Percentiles rank a stretch among this genome's conserved stretches.
Evolutionary conservation across 2,113 vertebrate species (phyloP).

Genomic region (Fukomys damarensis): DNA sequence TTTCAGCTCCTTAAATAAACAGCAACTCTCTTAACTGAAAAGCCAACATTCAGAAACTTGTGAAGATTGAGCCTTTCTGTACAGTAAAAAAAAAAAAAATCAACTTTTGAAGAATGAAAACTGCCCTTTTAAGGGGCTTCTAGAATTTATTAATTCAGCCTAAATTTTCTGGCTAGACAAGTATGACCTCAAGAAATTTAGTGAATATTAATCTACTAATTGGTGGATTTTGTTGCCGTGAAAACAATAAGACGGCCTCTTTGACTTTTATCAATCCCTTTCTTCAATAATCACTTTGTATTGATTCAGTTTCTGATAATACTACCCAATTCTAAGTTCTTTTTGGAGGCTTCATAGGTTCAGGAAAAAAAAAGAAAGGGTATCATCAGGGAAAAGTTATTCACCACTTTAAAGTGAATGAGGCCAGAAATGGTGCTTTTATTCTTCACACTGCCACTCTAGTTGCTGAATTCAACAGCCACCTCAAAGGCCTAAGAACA

Average conservation of each 20-base stretch:
- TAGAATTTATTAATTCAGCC: slow-evolving; percentile 30
- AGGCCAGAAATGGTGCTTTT: background rate
- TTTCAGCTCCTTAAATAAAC: background rate
- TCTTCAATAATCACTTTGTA: slow-evolving; percentile 43
- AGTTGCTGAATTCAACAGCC: background rate
- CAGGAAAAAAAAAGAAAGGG: background rate
- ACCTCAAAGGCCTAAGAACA: background rate
- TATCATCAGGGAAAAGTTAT: background rate
- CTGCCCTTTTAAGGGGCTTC: background rate
- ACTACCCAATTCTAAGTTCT: slow-evolving; percentile 21
- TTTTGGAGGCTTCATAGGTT: background rate
- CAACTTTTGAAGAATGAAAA: slow-evolving; percentile 23
- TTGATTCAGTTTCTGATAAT: slow-evolving; percentile 28
- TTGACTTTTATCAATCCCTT: slow-evolving; percentile 25
- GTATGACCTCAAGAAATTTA: background rate
- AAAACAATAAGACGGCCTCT: background rate
- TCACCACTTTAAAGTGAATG: slow-evolving; percentile 17
- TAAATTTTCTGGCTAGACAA: slow-evolving; percentile 10
- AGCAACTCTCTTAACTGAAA: slow-evolving; percentile 39
- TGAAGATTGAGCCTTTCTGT: background rate
- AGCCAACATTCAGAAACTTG: background rate
- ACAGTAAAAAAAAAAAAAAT: slow-evolving; percentile 56
- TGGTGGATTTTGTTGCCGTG: background rate
- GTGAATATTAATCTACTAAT: background rate
- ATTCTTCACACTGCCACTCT: background rate